Evolutionary conservation across 2,797 vertebrate genomes (phyloP).

Genomic region (Coreius guichenoti): DNA sequence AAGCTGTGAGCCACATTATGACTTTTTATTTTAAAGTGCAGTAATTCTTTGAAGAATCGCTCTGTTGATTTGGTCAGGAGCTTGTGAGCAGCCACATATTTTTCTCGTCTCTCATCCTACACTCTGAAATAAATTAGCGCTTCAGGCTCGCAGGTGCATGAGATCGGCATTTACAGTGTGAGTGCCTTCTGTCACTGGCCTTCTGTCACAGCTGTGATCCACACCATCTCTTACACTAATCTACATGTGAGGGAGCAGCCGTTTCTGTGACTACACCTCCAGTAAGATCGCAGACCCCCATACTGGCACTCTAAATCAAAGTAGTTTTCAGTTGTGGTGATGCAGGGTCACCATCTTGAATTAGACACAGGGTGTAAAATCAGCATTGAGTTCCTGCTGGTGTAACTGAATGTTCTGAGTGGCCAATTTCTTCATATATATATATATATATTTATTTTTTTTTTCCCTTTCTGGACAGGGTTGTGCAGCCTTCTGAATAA

Average conservation of each 20-base stretch:
- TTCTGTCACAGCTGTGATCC: constrained; percentile 44
- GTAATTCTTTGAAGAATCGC: background rate
- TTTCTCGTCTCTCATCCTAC: background rate
- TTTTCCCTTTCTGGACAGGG: no score
- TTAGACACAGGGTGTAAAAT: constrained; percentile 51
- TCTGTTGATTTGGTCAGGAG: constrained; percentile 2
- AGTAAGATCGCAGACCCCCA: constrained; percentile 19
- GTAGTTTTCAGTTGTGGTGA: constrained; percentile 44
- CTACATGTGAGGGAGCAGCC: constrained; percentile 30
- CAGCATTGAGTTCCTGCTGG: constrained; percentile 28
- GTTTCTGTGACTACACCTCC: constrained; percentile 40
- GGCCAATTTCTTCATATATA: no score
- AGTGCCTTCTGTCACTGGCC: background rate
- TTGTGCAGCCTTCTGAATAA: no score
- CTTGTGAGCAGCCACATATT: background rate
- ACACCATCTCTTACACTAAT: constrained; percentile 31
- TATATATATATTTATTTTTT: no score
- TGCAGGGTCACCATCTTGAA: constrained; percentile 24
- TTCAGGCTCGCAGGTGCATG: constrained; percentile 7
- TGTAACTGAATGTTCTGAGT: constrained; percentile 27
- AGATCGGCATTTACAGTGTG: constrained; percentile 21
- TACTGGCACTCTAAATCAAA: constrained; percentile 18
- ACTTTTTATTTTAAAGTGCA: constrained; percentile 56
- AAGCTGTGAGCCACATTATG: constrained; percentile 40
- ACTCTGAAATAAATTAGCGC: constrained; percentile 26